Conservation (phyloP, 1,140 invertebrate genomes). For the Bombus picipes region DNA sequence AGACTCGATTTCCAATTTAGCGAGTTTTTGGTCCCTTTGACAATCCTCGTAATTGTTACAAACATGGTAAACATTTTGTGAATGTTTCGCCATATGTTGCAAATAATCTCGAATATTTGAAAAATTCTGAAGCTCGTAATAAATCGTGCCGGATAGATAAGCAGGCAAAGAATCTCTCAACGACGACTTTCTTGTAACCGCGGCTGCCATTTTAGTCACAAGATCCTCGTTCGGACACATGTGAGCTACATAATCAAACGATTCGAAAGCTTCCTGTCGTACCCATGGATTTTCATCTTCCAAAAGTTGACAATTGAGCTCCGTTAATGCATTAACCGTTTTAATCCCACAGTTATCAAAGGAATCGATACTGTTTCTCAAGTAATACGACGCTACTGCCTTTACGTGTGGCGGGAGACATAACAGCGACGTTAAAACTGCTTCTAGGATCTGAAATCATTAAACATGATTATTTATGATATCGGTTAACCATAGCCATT, state of each 20-base stretch:
- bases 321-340: slow-evolving; percentile 51
- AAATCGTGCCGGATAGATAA: slow-evolving; percentile 66
- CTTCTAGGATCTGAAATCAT: slow-evolving; percentile 69
- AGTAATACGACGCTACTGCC: slow-evolving; percentile 66
- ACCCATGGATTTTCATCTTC: slow-evolving; percentile 70
- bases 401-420: slow-evolving; percentile 57
- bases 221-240: slow-evolving; percentile 68
- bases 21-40: slow-evolving; percentile 68
- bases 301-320: slow-evolving; percentile 69
- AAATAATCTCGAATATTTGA: slow-evolving; percentile 55
- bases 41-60: slow-evolving; percentile 52
- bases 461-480: neutral
- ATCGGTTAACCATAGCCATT: too few species aligned
- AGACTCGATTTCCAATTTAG: slow-evolving; percentile 55
- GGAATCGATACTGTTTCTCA: slow-evolving; percentile 50
- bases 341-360: slow-evolving; percentile 32
- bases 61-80: slow-evolving; percentile 1
- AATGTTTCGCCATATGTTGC: slow-evolving; percentile 20
- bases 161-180: slow-evolving; percentile 65
- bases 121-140: slow-evolving; percentile 59
- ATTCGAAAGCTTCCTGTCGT: slow-evolving; percentile 73
- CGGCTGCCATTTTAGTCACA: slow-evolving; percentile 61
- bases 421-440: slow-evolving; percentile 51
- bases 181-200: slow-evolving; percentile 52
- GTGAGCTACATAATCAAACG: slow-evolving; percentile 71